Evolutionary conservation across 37 sponge, comb jelly and placozoan species (phyloP).

Genomic region (Crambe crambe): DNA sequence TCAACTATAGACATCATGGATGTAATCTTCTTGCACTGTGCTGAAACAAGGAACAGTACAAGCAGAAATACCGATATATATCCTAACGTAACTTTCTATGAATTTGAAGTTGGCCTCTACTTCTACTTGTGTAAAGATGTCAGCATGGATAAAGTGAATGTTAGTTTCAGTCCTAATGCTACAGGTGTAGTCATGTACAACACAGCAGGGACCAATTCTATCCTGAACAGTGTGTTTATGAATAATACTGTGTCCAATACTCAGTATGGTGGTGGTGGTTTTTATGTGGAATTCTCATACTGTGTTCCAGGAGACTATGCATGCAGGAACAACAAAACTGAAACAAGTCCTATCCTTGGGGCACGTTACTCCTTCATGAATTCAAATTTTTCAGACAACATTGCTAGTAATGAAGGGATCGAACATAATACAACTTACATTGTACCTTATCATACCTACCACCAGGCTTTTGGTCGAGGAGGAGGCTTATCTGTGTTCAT

Average conservation of each 20-base stretch:
- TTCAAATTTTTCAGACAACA: constrained; percentile 18
- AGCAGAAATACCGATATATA: neutral
- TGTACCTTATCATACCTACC: constrained; percentile 6
- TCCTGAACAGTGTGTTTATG: neutral
- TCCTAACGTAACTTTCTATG: neutral
- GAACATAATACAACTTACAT: neutral
- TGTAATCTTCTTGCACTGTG: constrained; percentile 17
- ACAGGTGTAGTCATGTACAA: constrained; percentile 53
- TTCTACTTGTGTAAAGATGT: constrained; percentile 28
- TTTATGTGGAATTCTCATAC: constrained; percentile 58
- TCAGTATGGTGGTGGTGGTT: constrained; percentile 49
- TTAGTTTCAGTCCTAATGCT: constrained; percentile 18
- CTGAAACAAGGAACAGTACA: constrained; percentile 19
- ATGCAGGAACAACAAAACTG: neutral
- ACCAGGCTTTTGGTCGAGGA: constrained; percentile 45
- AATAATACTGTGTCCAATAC: neutral
- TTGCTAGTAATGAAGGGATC: neutral
- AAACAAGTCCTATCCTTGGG: neutral
- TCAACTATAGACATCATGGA: neutral
- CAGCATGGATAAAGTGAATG: constrained; percentile 10
- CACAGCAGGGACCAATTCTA: neutral
- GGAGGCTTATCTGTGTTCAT: constrained; percentile 62
- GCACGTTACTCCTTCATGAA: neutral
- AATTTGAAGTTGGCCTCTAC: constrained; percentile 28
- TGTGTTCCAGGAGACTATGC: constrained; percentile 28